A percentile compares a stretch with the other conserved stretches of the same genome.
Conservation (phyloP, 2,113 vertebrate species). For the Cnemophilus loriae region DNA sequence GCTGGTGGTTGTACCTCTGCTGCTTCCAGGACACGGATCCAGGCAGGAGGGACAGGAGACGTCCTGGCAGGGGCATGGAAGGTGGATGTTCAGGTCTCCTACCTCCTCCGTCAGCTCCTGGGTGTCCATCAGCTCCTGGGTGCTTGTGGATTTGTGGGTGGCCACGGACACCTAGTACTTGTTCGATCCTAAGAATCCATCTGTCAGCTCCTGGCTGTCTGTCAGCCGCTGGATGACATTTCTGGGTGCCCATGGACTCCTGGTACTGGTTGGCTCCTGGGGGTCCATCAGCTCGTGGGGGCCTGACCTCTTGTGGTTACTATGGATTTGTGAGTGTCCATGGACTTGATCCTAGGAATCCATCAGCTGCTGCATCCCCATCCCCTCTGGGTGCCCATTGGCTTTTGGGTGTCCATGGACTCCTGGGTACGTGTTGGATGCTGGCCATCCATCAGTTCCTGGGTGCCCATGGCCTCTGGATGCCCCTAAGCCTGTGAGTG, state of each 20-base stretch:
- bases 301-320: background rate
- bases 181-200: background rate
- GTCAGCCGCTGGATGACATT: background rate
- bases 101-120: background rate
- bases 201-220: background rate
- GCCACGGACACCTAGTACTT: accelerated
- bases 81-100: accelerated
- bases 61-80: background rate
- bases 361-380: background rate
- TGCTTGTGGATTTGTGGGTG: background rate
- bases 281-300: background rate
- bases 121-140: background rate
- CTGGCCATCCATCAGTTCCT: background rate
- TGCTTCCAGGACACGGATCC: background rate
- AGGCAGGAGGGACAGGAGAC: background rate
- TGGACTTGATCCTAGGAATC: background rate
- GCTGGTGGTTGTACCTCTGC: background rate
- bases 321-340: background rate
- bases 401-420: background rate
- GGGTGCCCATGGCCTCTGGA: background rate
- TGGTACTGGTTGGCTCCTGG: background rate
- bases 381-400: background rate
- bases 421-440: background rate
- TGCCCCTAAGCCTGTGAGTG: background rate
- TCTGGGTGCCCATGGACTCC: background rate